Conservation (phyloP, 2,113 vertebrate genomes). For the Damaliscus lunatus region DNA sequence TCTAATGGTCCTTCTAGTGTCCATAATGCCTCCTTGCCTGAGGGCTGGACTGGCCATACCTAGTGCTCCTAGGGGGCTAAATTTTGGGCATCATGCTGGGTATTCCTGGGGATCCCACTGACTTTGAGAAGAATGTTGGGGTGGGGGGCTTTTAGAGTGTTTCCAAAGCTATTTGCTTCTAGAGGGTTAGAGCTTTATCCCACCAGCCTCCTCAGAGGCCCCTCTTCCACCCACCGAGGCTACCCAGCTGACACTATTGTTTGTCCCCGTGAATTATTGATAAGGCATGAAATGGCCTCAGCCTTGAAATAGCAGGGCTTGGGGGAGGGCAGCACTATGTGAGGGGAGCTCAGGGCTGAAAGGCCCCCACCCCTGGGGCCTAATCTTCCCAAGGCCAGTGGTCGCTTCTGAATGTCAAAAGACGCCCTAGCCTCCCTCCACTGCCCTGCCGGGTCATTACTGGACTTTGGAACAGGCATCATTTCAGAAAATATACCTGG, state of each 20-base stretch:
- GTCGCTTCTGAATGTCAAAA: not conserved
- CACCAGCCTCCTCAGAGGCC: not conserved
- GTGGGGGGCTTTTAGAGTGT: not conserved
- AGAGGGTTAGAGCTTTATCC: constrained; percentile 73
- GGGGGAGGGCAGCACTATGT: not conserved
- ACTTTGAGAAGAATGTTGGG: not conserved
- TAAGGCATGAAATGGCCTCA: constrained; percentile 72
- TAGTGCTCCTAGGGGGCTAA: not conserved
- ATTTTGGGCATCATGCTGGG: not conserved
- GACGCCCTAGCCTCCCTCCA: not conserved
- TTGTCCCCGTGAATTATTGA: constrained; percentile 83
- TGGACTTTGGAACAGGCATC: not conserved
- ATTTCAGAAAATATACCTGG: not conserved
- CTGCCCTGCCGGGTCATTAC: not conserved
- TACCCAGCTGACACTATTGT: constrained; percentile 73
- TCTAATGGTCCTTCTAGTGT: not conserved
- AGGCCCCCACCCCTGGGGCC: not conserved
- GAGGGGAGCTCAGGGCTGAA: not conserved
- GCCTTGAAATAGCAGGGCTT: constrained; percentile 61
- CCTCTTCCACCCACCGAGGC: constrained; percentile 1
- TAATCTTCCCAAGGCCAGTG: not conserved
- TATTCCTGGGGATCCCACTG: not conserved
- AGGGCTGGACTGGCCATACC: not conserved
- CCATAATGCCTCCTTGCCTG: not conserved
- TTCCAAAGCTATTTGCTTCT: not conserved